Base-by-base conservation (phyloP, 2,113 vertebrate species). In the Chinchilla lanigera region DNA sequence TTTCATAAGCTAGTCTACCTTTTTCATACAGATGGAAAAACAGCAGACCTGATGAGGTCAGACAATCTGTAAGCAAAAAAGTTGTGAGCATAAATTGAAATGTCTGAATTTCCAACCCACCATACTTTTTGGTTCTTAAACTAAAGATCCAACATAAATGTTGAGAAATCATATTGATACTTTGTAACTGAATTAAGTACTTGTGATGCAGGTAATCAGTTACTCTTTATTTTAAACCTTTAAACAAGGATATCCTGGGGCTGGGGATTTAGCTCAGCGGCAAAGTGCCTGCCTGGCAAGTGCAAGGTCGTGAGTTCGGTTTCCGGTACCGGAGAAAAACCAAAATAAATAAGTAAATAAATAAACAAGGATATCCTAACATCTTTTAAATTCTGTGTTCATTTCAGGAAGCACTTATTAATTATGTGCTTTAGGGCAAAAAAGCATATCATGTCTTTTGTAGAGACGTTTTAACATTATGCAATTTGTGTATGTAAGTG, bases 131-230 rank as follows among this genome's bases (percentile, higher is more conserved):
- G 61, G 84, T 60, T 93, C 63, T 60, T 5, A 88, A 82, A 63
- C 56, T 67, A 92, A 93, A 93, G 35, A 47, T 38, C 41, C 28
- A 77, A 54, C 5, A 95, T 87, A 84, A 7, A 80, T 65, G 30
- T 58, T 93, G 35, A 92, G 56, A 94, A 85, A 92, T 93, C 63
- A 97, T 61, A 96, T 1, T 89, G 58, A 60, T 88, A 28, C 17
- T 93, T 83, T 47, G 22, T 92, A 86, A 75, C 17, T 61, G 5
- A 83, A 83, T n/a, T 73, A 28, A 60, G 56, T 61, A 89, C 50
- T 89, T 97, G 50, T 69, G 20, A 86, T 84, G 17, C 61, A 54
- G 0, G 77, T 14, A 83, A 67, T n/a, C 5, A 61, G 7, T 86
- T 95, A 50, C 28, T 56, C 2, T 19, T 41, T 84, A 78, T 50